phyloP scores from a whole-genome alignment of 2,888 invertebrate species.

The Rhabditophanes sp. region DNA sequence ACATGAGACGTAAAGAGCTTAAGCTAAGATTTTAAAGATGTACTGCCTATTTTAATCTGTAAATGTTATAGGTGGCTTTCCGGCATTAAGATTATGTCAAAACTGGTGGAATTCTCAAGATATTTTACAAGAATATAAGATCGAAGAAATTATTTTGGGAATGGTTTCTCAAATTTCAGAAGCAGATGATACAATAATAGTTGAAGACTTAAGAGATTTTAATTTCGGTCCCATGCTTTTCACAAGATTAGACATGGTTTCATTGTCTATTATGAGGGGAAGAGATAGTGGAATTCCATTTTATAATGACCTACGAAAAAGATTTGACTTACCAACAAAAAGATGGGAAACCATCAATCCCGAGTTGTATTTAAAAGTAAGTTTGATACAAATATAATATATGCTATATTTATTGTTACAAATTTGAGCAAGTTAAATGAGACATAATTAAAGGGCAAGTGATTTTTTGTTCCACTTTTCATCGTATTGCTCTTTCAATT shows the following conservation, averaged over 20 bases:
- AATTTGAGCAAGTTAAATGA: too few species aligned
- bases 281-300: conserved; percentile 86
- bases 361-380: conserved; percentile 53
- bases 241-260: conserved; percentile 79
- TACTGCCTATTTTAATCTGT: too few species aligned
- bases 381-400: too few species aligned
- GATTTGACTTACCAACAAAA: conserved; percentile 45
- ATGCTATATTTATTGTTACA: too few species aligned
- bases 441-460: too few species aligned
- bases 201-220: conserved; percentile 66
- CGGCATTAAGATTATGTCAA: conserved; percentile 75
- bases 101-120: conserved; percentile 98
- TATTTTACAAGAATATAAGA: conserved; percentile 48
- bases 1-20: too few species aligned
- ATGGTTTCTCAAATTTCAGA: conserved; percentile 87
- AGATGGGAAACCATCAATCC: conserved; percentile 75
- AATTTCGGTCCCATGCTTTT: conserved; percentile 95
- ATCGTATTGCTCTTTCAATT: too few species aligned
- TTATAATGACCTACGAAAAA: conserved; percentile 58
- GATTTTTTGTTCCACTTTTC: too few species aligned
- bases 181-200: conserved; percentile 75
- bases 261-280: conserved; percentile 90
- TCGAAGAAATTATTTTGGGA: conserved; percentile 82
- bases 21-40: too few species aligned
- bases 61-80: too few species aligned